Base-by-base conservation (phyloP, 2,797 vertebrate genomes). In the Eleutherodactylus coqui region DNA sequence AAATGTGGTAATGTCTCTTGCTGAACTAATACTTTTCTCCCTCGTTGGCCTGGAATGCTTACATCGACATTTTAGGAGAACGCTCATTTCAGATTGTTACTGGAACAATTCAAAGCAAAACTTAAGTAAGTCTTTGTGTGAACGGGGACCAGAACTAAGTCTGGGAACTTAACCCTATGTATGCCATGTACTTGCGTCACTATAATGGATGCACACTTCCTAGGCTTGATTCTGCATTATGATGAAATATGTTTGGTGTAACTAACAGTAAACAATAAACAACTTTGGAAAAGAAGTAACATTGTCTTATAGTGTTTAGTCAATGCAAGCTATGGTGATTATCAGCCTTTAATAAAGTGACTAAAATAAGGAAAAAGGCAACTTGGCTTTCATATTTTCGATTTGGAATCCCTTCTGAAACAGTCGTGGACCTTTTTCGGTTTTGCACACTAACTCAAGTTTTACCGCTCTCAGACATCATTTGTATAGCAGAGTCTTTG, bases 51-150 rank as follows among this genome's bases (percentile, higher is more conserved):
- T 82, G 24, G 64, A 82, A 41, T 32, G 79, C 24, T 29, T 82
- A 41, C 67, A 82, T 82, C 38, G 32, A 45, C 47, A 82, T n/a
- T 70, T 82, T 70, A n/a, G 45, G 32, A 53, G 64, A 13, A 55
- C 32, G 16, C 11, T 55, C 24, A 72, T 53, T 72, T 53, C 34
- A 53, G 36, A 72, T 27, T 70, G 38, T 45, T 73, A 73, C 49
- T 83, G 69, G 51, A 75, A 73, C 36, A 83, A 41, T 82, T 82
- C 34, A 73, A 73, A 19, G 14, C 21, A 82, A 36, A 81, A 2
- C 38, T 64, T 32, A 32, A 32, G 29, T 29, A 21, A 21, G 32
- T 55, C 80, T 73, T 77, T 82, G 45, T 51, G 47, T 29, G n/a
- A 72, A 55, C 53, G 27, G 13, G 14, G 34, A 82, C 34, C 36